Evolutionary conservation across 2,113 vertebrate species (phyloP).

Genomic region (Spheniscus mendiculus): DNA sequence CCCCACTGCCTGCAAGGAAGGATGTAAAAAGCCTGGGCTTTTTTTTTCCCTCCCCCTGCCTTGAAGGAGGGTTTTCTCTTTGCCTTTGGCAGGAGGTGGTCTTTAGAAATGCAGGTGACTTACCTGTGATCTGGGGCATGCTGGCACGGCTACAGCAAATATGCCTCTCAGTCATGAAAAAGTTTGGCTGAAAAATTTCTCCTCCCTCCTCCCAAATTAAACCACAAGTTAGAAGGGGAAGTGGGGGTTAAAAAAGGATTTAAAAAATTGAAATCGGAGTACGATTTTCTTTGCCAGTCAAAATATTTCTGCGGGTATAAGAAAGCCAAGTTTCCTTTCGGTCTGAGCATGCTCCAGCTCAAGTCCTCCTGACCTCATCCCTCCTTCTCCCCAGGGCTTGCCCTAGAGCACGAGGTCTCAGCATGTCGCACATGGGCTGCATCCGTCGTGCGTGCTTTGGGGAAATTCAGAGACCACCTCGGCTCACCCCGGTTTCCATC

Average conservation of each 20-base stretch:
- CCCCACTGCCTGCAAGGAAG: neutral
- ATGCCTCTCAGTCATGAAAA: fast-evolving
- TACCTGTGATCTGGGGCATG: fast-evolving
- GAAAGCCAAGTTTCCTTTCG: neutral
- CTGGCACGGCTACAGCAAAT: neutral
- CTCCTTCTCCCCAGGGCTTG: neutral
- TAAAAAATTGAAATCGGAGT: fast-evolving
- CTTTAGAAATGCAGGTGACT: fast-evolving
- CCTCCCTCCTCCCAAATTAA: neutral
- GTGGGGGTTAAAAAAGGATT: too few species aligned
- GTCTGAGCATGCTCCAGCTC: neutral
- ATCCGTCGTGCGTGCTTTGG: fast-evolving
- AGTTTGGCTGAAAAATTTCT: neutral
- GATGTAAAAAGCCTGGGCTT: neutral
- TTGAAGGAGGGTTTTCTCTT: neutral
- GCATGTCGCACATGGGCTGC: fast-evolving
- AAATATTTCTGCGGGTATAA: neutral
- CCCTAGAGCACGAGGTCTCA: neutral
- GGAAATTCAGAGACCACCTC: neutral
- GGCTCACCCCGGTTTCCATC: fast-evolving
- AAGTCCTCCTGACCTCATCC: fast-evolving
- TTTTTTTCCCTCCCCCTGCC: neutral
- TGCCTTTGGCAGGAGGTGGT: neutral
- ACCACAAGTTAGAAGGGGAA: neutral
- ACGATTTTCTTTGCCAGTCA: neutral